Conservation (phyloP, 2,888 invertebrate species). For the Oxytorus armatus region DNA sequence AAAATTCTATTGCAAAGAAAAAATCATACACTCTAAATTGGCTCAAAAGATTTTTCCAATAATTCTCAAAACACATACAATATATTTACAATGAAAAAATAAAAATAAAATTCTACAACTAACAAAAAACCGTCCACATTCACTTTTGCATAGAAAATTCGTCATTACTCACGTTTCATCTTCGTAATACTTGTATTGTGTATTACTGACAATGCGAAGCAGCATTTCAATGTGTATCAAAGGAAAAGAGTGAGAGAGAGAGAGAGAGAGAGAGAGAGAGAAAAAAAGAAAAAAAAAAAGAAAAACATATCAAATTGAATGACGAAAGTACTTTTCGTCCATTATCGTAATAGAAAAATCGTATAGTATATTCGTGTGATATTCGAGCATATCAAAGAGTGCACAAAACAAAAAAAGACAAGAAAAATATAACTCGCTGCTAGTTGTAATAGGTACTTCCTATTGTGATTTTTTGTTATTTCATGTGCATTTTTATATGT, state of each 20-base stretch:
- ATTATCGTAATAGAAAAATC: background rate
- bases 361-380: background rate
- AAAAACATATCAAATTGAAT: conserved; percentile 2
- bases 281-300: background rate
- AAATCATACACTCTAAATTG: background rate
- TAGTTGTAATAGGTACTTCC: conserved; percentile 46
- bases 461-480: conserved; percentile 35
- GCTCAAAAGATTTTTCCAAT: background rate
- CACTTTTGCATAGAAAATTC: too few species aligned
- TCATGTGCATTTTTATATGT: conserved; percentile 31
- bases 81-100: background rate
- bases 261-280: too few species aligned
- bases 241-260: too few species aligned
- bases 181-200: too few species aligned
- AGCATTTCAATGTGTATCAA: too few species aligned
- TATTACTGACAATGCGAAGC: too few species aligned
- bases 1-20: too few species aligned
- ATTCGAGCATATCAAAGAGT: conserved; percentile 43
- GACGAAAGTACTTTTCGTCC: background rate
- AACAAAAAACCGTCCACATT: too few species aligned
- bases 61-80: too few species aligned
- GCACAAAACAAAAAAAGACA: conserved; percentile 48
- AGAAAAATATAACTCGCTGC: conserved; percentile 28
- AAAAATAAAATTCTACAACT: background rate
- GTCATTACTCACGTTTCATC: too few species aligned